Percentiles rank a stretch among this genome's conserved stretches.
Evolutionary conservation across 1,140 invertebrate genomes (phyloP).

Genomic region (Drosophila sp.): DNA sequence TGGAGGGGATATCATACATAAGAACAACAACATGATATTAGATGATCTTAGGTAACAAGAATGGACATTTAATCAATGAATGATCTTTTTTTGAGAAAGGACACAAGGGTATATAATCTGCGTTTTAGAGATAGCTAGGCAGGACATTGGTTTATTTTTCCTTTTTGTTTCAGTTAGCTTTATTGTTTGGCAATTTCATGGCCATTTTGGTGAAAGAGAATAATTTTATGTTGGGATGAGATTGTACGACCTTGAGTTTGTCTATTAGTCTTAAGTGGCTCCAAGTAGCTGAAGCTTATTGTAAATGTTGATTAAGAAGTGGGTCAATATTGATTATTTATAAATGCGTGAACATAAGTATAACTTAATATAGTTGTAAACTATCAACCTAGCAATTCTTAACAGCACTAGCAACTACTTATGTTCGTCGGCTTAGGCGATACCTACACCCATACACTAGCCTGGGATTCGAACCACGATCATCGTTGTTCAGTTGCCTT

Average conservation of each 20-base stretch:
- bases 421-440: too few species aligned
- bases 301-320: constrained; percentile 2
- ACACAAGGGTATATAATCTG: neutral
- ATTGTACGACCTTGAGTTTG: neutral
- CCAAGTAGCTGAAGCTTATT: constrained; percentile 1
- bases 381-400: too few species aligned
- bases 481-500: too few species aligned
- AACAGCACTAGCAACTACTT: too few species aligned
- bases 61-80: neutral
- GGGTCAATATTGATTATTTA: constrained; percentile 2
- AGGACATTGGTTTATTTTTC: neutral
- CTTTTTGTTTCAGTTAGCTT: neutral
- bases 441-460: too few species aligned
- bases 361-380: neutral
- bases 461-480: too few species aligned
- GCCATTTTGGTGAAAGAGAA: neutral
- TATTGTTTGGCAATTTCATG: neutral
- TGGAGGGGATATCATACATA: neutral
- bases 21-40: neutral
- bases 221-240: neutral
- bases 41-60: neutral
- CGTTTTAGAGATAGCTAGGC: neutral
- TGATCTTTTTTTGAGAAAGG: neutral
- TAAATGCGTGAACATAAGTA: neutral
- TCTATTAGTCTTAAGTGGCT: neutral